These are phyloP conservation scores for Parazoanthus atlanticus DNA, from an alignment of 92 coral and sea anemone species.

Conservation along the genomic window DNA sequence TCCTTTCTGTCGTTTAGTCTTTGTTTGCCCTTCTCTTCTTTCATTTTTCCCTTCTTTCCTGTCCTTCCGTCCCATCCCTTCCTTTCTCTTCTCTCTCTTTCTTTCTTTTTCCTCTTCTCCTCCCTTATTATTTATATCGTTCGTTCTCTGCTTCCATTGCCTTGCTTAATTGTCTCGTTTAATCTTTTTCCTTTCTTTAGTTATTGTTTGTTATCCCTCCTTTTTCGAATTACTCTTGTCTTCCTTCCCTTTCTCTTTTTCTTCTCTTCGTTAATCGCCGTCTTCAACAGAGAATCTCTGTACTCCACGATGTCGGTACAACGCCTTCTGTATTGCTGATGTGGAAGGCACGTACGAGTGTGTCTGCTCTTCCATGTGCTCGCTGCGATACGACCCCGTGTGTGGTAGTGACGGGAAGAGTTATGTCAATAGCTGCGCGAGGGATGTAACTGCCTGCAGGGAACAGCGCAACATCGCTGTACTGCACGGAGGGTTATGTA, in stretches of 20 bases:
- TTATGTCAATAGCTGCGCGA: constrained; percentile 75
- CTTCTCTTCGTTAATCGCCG: not conserved
- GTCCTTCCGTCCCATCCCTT: not conserved
- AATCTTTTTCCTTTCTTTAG: not conserved
- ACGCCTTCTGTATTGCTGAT: constrained; percentile 6
- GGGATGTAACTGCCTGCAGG: constrained; percentile 77
- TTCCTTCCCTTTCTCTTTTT: not conserved
- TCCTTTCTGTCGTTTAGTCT: not conserved
- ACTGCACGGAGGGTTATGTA: constrained; percentile 28
- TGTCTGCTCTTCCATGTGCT: constrained; percentile 13
- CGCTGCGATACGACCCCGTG: constrained; percentile 55
- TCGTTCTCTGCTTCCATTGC: not conserved
- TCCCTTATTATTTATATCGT: not conserved
- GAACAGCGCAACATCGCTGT: constrained; percentile 39
- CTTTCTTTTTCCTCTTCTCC: not conserved
- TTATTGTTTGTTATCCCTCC: not conserved
- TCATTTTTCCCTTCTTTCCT: not conserved
- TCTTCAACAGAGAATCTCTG: constrained; percentile 19
- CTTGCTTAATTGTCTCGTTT: not conserved
- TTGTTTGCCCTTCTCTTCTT: not conserved
- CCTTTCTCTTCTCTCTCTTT: not conserved
- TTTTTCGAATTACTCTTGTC: constrained; percentile 27
- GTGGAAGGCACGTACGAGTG: not conserved
- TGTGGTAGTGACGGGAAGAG: constrained; percentile 79
- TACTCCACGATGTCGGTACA: constrained; percentile 32